A percentile compares a stretch with the other conserved stretches of the same genome.
Evolutionary conservation across 2,888 invertebrate genomes (phyloP).

Genomic region (Polydrusus cervinus): DNA sequence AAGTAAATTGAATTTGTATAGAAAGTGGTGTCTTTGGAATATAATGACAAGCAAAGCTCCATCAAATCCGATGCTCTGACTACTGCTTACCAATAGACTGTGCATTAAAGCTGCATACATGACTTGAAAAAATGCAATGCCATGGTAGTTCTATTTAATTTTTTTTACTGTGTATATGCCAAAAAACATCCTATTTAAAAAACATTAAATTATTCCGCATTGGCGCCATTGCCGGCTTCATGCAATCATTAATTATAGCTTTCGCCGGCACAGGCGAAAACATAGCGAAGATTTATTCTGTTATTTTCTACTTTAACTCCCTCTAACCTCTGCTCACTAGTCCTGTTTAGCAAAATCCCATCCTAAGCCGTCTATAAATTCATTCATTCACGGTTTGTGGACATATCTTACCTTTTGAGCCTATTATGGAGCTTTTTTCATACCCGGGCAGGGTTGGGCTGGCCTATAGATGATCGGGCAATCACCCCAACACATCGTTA

Average conservation of each 20-base stretch:
- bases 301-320: constrained; percentile 27
- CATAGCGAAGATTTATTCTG: constrained; percentile 22
- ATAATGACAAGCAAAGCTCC: too few species aligned
- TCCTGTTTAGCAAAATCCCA: constrained; percentile 33
- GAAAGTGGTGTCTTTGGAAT: too few species aligned
- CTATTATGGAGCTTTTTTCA: constrained; percentile 38
- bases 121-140: too few species aligned
- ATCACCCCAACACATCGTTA: too few species aligned
- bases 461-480: too few species aligned
- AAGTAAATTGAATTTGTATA: too few species aligned
- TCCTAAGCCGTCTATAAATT: constrained; percentile 34
- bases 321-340: constrained; percentile 32
- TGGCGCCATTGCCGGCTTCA: neutral
- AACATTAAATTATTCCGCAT: neutral
- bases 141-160: neutral
- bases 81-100: too few species aligned
- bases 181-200: constrained; percentile 1
- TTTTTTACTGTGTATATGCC: neutral
- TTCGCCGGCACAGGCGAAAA: constrained; percentile 14
- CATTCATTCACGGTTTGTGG: constrained; percentile 36
- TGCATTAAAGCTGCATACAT: too few species aligned
- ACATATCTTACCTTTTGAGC: constrained; percentile 35
- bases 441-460: neutral
- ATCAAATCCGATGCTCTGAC: too few species aligned
- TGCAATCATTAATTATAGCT: constrained; percentile 31